Evolutionary conservation across 2,797 vertebrate species (phyloP), one percentile per base, ranked within the genome.

Genomic region (Rhinichthys osculus): DNA sequence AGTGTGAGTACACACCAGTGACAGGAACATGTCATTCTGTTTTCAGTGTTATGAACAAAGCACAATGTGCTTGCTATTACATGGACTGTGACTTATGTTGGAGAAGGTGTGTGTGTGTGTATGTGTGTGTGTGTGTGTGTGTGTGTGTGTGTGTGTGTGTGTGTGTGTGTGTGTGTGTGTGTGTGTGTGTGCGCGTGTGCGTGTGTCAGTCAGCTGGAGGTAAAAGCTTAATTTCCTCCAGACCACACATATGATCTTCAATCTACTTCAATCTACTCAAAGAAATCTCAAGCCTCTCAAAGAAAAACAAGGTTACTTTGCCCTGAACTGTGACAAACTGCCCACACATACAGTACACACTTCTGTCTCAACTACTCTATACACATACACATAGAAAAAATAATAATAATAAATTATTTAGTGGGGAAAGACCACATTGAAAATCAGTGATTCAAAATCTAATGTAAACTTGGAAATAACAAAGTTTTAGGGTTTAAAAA

Each of bases 151-250:
- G 23, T 11, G 35, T 16, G 17, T 17, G 54, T 40, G 54, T 64
- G 4, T 14, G 21, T 44, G 38, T 44, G 42, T 44, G 42, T 44
- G 17, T 19, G 50, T 52, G 5, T 27, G 50, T 17, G 38, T 7
- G 23, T 17, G 69, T 72, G 4, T 17, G 7, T 64, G n/a, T n/a
- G n/a, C n/a, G n/a, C n/a, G 38, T 23, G 2, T 40, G 38, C n/a
- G 10, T 40, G 67, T 11, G 17, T 70, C 11, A 47, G 42, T 72
- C 42, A 72, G 47, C 54, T 69, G 27, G 33, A 71, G 14, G 54
- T 82, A 79, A 88, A 82, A 82, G 84, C 72, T n/a, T n/a, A n/a
- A n/a, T 74, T 84, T 86, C 44, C 66, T 44, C 17, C 62, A 81
- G n/a, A 79, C 78, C 62, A 84, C 47, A 74, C 72, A 86, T 11